Conservation (phyloP, 2,888 invertebrate species). For the Euproctis similis region DNA sequence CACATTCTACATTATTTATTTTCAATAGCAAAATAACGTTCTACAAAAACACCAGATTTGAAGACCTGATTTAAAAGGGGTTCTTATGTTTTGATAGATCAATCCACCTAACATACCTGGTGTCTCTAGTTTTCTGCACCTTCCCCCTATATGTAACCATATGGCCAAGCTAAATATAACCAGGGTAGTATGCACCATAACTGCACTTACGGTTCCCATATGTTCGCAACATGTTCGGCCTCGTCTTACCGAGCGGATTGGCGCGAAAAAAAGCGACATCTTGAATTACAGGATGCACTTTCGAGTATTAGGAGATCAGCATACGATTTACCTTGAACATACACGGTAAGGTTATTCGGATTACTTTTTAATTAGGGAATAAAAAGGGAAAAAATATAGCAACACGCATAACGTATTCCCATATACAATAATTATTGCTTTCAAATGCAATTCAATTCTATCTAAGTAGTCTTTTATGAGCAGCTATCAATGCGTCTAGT, state of each 20-base stretch:
- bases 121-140: slow-evolving; percentile 32
- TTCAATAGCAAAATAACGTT: neutral
- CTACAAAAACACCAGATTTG: neutral
- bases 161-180: slow-evolving; percentile 67
- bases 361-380: slow-evolving; percentile 20
- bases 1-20: neutral
- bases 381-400: no score
- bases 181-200: slow-evolving; percentile 40
- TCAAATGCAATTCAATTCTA: no score
- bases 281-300: slow-evolving; percentile 71
- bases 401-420: no score
- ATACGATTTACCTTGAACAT: slow-evolving; percentile 28
- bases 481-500: no score
- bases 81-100: slow-evolving; percentile 12
- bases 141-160: slow-evolving; percentile 53
- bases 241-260: slow-evolving; percentile 61
- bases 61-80: slow-evolving; percentile 15
- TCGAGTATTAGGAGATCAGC: slow-evolving; percentile 39
- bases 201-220: slow-evolving; percentile 50
- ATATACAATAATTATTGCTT: no score
- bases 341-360: slow-evolving; percentile 27
- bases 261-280: slow-evolving; percentile 59
- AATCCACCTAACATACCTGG: slow-evolving; percentile 19
- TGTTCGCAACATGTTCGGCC: slow-evolving; percentile 64
- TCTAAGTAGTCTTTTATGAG: no score